Evolutionary conservation across 2,113 vertebrate species (phyloP), one percentile per base, ranked within the genome.

Genomic region (Scytalopus superciliaris): DNA sequence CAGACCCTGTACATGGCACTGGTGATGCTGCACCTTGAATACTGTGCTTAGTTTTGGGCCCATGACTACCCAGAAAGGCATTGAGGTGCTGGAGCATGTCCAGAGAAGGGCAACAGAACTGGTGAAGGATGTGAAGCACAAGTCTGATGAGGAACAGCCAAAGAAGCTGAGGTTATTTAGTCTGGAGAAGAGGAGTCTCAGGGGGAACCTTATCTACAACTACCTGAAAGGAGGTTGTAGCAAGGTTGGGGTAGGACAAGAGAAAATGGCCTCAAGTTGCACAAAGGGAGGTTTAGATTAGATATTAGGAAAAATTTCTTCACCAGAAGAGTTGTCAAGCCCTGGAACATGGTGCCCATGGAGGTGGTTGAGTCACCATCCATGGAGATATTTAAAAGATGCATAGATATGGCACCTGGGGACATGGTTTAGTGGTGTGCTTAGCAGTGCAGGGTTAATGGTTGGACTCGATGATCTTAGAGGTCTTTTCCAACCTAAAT

Each of bases 241-340:
- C 12, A 31, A 83, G 35, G 40, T 37, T 55, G 18, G 31, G 14
- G 31, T 35, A 23, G 0, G 1, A 62, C 0, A 0, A 63, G 22
- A 49, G 40, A 18, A 90, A 56, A 49, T 55, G 25, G 8, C 25
- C 22, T 90, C 35, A 69, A 16, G 15, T 42, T 62, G 25, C 5
- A 27, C 18, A 14, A 37, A 42, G 25, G 18, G 12, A 19, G 6
- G 12, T 69, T 68, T 76, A 40, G 25, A 10, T 55, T 83, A 9
- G 12, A 35, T 76, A 62, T 83, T 25, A 35, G 17, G n/a, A 23
- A 69, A 23, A 55, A 49, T 16, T 55, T 49, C 14, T 27, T 69
- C 21, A 40, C 14, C 21, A 12, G 40, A 64, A 69, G 55, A 63
- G 10, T 33, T 69, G 25, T 77, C 8, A 56, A 63, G 27, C 9